Base-by-base conservation (phyloP, 2,888 invertebrate species). In the Glaucopsyche alexis region DNA sequence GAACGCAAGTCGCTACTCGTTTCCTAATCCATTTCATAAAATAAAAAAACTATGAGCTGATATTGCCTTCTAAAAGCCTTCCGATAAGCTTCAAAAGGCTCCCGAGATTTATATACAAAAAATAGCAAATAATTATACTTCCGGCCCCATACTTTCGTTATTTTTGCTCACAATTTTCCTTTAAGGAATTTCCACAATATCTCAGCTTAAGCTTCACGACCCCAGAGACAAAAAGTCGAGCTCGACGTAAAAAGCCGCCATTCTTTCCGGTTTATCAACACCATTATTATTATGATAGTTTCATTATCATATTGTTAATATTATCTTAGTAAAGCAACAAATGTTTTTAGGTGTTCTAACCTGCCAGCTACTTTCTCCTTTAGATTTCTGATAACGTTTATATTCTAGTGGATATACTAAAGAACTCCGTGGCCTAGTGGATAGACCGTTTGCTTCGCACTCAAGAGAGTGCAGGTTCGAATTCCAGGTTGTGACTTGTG, bases 181-280 rank as follows among this genome's bases (percentile, higher is more conserved):
- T 47, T 67, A 19, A 45, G 7, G 14, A 49, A 14, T 29, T 69
- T 42, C 42, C 66, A 66, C 66, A 66, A 66, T 60, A 60, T 42
- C 66, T 66, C 66, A 16, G 42, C 66, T 66, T 42, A 66, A 66
- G 42, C 66, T 66, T n/a, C 42, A 40, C 66, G 66, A 66, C 66
- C 66, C n/a, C n/a, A 66, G 66, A 66, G 42, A 66, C 66, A 66
- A 66, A 66, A 66, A 40, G 29, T 29, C 29, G 29, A 29, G 66
- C 40, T 66, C 40, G 66, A 42, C 69, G 47, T 47, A 69, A 69
- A 47, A 49, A 67, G 69, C 49, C 64, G 38, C 47, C 29, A 38
- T 29, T 60, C 19, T 60, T 60, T 11, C 60, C 19, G 13, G 14
- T 13, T 60, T 38, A 60, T 38, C 60, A 60, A 29, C 60, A 60